Conservation (phyloP, 2,797 vertebrate species). For the Myotis pilosus region DNA sequence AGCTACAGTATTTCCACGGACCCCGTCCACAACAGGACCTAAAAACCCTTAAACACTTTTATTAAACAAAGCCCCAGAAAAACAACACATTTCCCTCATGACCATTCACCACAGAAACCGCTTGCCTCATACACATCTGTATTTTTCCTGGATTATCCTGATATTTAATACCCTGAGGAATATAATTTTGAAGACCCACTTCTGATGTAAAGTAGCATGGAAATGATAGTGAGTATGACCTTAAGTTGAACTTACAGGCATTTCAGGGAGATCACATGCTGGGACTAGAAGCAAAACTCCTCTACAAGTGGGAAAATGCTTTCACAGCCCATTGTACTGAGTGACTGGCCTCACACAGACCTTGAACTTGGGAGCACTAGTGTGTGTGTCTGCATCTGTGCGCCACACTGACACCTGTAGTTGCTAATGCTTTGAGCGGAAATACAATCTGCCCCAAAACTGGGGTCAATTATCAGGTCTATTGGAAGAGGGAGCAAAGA, state of each 20-base stretch:
- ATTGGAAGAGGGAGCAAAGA: neutral
- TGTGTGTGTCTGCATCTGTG: neutral
- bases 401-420: neutral
- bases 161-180: constrained; percentile 43
- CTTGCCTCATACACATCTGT: neutral
- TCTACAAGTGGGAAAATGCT: constrained; percentile 32
- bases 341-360: constrained; percentile 24
- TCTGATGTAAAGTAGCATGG: constrained; percentile 34
- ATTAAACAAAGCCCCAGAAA: constrained; percentile 13
- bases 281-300: constrained; percentile 14
- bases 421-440: neutral
- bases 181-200: constrained; percentile 26
- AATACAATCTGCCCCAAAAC: neutral
- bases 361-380: neutral
- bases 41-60: neutral
- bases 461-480: neutral
- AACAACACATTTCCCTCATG: constrained; percentile 25
- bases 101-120: constrained; percentile 35
- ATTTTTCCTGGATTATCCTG: constrained; percentile 42
- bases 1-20: neutral
- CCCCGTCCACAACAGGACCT: neutral
- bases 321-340: neutral
- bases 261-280: constrained; percentile 11
- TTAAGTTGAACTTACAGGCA: constrained; percentile 59
- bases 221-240: constrained; percentile 47